Evolutionary conservation across 2,113 vertebrate species (phyloP), one percentile per base, ranked within the genome.

Genomic region (Dromas ardeola): DNA sequence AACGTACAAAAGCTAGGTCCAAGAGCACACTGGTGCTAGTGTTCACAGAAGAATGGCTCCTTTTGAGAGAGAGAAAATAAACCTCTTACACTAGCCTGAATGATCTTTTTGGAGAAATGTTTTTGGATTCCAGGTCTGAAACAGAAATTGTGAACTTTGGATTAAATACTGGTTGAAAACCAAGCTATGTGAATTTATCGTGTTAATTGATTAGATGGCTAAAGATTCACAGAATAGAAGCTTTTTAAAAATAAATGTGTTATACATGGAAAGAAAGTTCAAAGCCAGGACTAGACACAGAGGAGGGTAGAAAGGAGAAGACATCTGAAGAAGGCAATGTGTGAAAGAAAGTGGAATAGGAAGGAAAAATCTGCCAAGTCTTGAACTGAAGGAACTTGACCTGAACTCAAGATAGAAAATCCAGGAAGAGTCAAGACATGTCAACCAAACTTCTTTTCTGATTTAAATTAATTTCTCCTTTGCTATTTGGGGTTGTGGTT

Each of bases 61-160:
- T 96, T 95, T 96, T 71, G 94, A 61, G 72, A 58, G 81, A 71
- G 80, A 91, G 56, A 34, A 81, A 94, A 88, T 88, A 86, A 88
- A 86, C 67, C 50, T 66, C n/a, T 92, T 86, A 77, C 47, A 36
- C 50, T 52, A 83, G 86, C 53, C 17, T 0, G 22, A 83, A 16
- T 13, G 6, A 88, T 81, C 53, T 88, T 94, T 96, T 92, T 77
- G 40, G 71, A 83, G 88, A 94, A 90, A 73, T 42, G n/a, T 50
- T 88, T 94, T 88, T 86, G 49, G 34, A 81, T 91, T 90, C 88
- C 72, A 81, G 38, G 32, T 88, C 76, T 95, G 86, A 74, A 95
- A 52, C 17, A 74, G 42, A 90, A 88, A 66, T 50, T 67, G 27
- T 71, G 65, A 86, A 58, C 45, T 70, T 47, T 25, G 32, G 16